A percentile compares a stretch with the other conserved stretches of the same genome.
These are phyloP conservation scores for Rhagoletis pomonella DNA, from an alignment of 1,140 invertebrate genomes.

Conservation along the genomic window DNA sequence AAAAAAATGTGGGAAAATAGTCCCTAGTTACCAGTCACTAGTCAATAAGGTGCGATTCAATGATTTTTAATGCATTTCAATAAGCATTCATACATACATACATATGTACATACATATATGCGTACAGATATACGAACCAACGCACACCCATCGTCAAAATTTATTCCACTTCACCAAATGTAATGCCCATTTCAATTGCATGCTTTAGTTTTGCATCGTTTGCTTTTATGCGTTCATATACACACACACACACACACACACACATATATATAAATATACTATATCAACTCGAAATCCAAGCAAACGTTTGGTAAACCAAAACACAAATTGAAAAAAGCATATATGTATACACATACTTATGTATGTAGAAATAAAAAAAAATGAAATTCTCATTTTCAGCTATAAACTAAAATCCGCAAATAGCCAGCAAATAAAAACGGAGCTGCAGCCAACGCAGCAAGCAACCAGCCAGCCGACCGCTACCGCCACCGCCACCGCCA, in stretches of 20 bases:
- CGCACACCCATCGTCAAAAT: background rate
- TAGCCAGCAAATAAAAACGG: constrained; percentile 14
- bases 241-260: background rate
- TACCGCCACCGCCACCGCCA: background rate
- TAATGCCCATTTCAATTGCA: constrained; percentile 32
- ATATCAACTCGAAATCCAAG: constrained; percentile 31
- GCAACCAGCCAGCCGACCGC: background rate
- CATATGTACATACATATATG: background rate
- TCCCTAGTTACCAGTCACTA: too few relatives aligned
- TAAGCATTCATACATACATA: background rate
- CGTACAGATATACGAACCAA: background rate
- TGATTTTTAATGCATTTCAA: constrained; percentile 25
- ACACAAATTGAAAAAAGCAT: background rate
- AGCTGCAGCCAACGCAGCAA: background rate
- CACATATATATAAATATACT: too few relatives aligned
- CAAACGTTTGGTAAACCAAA: background rate
- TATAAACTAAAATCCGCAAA: background rate
- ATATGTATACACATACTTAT: background rate
- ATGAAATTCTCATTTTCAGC: constrained; percentile 7
- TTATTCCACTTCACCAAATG: constrained; percentile 17
- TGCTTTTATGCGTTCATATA: background rate
- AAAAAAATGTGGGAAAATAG: too few relatives aligned
- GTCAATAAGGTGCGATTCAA: too few relatives aligned
- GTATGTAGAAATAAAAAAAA: background rate
- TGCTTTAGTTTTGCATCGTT: constrained; percentile 9